Base-by-base conservation (phyloP, 1,140 invertebrate genomes). In the Hesperophylax magnus region DNA sequence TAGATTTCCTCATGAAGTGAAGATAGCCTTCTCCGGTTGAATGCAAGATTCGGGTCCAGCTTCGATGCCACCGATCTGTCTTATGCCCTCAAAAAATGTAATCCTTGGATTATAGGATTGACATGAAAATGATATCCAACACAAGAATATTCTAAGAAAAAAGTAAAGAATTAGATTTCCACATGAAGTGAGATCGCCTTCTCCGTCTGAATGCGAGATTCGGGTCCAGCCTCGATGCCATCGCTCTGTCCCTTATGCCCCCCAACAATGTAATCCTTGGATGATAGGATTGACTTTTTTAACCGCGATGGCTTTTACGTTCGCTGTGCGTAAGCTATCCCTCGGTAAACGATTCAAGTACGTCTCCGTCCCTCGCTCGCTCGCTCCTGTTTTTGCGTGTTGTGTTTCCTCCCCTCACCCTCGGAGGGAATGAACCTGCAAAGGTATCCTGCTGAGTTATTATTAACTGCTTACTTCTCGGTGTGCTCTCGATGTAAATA, bases 221-320 rank as follows among this genome's bases (percentile, higher is more conserved):
- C 24, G 18, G 18, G 63, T 65, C 63, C 22, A 34, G 63, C 27
- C 27, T 8, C 63, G 14, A n/a, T 34, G 22, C 17, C 24, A 14
- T 3, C 14, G 24, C 24, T 24, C 61, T 31, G 61, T 65, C 61
- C n/a, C n/a, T 65, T 65, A 65, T 15, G 17, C 27, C 63, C 27
- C 72, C 69, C 6, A 0, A 56, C 54, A 60, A 58, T 75, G 54
- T 75, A 75, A 75, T 75, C 72, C 72, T 18, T 11, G 72, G 72
- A 75, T 75, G 54, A 75, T 75, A 58, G 72, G 72, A 75, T 75
- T 75, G 72, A 75, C 72, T 75, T 75, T 75, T 75, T 75, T 54
- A 56, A 75, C 72, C 72, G 53, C 52, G 56, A 56, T 75, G 54
- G 53, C 72, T 31, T 39, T 58, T 60, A 17, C 22, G 72, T 75